Percentiles rank a stretch among this genome's conserved stretches.
Conservation (phyloP, 2,113 vertebrate genomes). For the Alosa alosa region DNA sequence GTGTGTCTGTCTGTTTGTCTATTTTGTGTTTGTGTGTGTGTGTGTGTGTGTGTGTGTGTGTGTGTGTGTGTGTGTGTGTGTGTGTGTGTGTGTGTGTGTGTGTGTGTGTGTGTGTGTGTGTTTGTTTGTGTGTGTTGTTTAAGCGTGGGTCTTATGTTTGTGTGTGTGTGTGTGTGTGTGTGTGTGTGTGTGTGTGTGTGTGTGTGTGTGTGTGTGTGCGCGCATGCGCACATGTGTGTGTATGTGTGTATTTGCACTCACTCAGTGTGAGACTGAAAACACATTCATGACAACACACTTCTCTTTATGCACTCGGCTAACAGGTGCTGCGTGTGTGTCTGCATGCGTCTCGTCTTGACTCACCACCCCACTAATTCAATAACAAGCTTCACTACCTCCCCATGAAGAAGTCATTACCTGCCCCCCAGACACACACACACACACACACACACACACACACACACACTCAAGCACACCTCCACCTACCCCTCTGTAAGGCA, state of each 20-base stretch:
- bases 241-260: not conserved
- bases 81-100: not conserved
- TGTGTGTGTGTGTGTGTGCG: not conserved
- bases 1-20: slow-evolving; percentile 23
- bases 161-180: too few relatives aligned
- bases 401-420: not conserved
- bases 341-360: not conserved
- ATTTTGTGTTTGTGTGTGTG: not conserved
- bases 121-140: not conserved
- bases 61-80: not conserved
- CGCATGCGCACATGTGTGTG: not conserved
- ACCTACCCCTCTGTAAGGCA: not conserved
- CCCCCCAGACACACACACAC: not conserved
- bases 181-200: too few relatives aligned
- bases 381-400: not conserved
- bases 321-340: not conserved
- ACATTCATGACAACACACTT: not conserved
- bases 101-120: not conserved
- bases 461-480: too few relatives aligned
- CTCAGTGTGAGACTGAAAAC: not conserved
- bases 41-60: not conserved
- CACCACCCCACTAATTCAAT: not conserved
- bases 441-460: too few relatives aligned
- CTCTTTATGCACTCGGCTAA: not conserved
- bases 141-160: too few relatives aligned